Conservation (phyloP, 2,113 vertebrate genomes). For the Maylandia zebra region DNA sequence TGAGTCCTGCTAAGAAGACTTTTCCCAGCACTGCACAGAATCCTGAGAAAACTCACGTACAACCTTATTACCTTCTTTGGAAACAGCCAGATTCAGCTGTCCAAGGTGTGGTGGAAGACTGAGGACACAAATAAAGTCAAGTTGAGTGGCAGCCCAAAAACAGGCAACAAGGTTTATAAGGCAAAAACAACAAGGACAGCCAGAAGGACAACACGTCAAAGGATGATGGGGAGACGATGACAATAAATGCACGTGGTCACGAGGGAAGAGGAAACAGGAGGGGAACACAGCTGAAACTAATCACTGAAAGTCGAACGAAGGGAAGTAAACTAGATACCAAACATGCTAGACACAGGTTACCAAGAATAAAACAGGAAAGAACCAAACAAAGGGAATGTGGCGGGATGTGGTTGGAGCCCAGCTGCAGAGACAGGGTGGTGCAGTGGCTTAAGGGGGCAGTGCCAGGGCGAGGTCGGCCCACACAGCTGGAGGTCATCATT, state of each 20-base stretch:
- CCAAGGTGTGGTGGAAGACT: neutral
- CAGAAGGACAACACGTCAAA: neutral
- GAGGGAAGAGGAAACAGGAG: neutral
- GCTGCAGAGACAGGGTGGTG: neutral
- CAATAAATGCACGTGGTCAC: neutral
- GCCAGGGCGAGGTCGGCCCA: neutral
- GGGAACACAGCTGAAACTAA: neutral
- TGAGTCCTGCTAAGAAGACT: neutral
- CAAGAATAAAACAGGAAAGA: neutral
- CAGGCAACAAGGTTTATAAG: neutral
- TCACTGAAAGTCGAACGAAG: neutral
- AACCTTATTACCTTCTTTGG: neutral
- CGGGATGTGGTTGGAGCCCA: accelerated
- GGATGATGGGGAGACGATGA: neutral
- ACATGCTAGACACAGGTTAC: neutral
- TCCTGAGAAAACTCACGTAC: neutral
- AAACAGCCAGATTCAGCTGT: neutral
- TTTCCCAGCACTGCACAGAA: neutral
- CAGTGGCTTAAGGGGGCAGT: neutral
- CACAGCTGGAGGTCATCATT: neutral
- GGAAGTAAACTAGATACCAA: accelerated
- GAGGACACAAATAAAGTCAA: neutral
- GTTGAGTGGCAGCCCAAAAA: accelerated
- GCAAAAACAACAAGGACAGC: neutral
- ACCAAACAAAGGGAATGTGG: neutral